Evolutionary conservation across 2,888 invertebrate genomes (phyloP), one percentile per base, ranked within the genome.

Genomic region (Tetramorium bicarinatum): DNA sequence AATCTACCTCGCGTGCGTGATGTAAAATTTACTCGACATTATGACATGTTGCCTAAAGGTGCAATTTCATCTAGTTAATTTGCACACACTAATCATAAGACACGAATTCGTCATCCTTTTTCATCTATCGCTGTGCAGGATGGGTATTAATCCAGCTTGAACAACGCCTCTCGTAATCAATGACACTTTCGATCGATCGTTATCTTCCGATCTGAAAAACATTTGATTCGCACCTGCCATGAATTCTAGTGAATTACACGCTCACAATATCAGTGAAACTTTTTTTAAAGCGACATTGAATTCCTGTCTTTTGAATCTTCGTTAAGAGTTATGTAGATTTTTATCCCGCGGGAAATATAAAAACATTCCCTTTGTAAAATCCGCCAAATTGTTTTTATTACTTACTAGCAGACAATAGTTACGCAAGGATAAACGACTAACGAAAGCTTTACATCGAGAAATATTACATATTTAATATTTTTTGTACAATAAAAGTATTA

Each of bases 111-210:
- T 15, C 62, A 38, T 34, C 47, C 64, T 64, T 82, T 54, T 44
- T n/a, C 75, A 44, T 64, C 34, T 44, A 38, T 52, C 61, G 25
- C n/a, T 15, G 41, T 13, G 21, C 29, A 18, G 7, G 41, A 61
- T n/a, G 56, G 49, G 49, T 82, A 77, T 82, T 82, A 79, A 82
- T 82, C 54, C 77, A 76, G 56, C 38, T 47, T 66, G 38, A 47
- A 47, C 44, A 29, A 44, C 47, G 59, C 18, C 44, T 59, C 59
- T 15, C 67, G 82, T 82, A 82, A 82, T 82, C 77, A 82, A 61
- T 77, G 77, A 82, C 77, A 82, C 59, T 25, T 3, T 44, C 18
- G 29, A 29, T 49, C 52, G 56, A 44, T 69, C 38, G 44, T 67
- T 66, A 67, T 56, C 41, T 59, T 34, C 15, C 29, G 44, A 44